Evolutionary conservation across 2,113 vertebrate genomes (phyloP).

Genomic region (Dasyurus viverrinus): DNA sequence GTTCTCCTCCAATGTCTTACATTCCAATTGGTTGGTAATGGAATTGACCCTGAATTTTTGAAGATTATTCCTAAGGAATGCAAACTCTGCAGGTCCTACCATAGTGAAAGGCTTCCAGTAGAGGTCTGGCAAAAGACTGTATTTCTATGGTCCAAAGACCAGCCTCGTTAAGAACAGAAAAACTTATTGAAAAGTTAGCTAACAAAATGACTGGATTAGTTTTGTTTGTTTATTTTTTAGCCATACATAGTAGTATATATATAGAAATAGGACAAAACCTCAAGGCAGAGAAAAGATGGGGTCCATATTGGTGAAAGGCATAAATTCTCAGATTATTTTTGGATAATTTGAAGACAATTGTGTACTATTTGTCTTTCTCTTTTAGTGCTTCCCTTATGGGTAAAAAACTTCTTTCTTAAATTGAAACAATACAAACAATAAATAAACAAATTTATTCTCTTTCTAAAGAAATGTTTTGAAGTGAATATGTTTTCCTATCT

Average conservation of each 20-base stretch:
- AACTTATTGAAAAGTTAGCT: neutral
- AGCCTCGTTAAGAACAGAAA: neutral
- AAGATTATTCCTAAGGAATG: neutral
- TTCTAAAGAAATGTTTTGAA: neutral
- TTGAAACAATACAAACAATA: neutral
- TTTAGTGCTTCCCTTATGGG: neutral
- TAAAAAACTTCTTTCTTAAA: neutral
- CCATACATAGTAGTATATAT: neutral
- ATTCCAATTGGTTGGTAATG: neutral
- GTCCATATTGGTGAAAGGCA: neutral
- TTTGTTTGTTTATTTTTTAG: neutral
- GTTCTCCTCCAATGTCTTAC: neutral
- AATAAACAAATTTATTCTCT: neutral
- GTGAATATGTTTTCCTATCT: neutral
- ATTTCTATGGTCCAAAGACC: neutral
- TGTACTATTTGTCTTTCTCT: neutral
- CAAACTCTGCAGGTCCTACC: neutral
- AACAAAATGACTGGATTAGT: neutral
- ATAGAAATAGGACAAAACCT: neutral
- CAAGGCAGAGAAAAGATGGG: neutral
- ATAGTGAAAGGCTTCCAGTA: neutral
- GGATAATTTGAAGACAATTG: neutral
- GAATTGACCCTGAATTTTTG: neutral
- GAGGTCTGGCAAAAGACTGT: neutral
- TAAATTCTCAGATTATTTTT: neutral